Evolutionary conservation across 1,140 invertebrate species (phyloP), one percentile per base, ranked within the genome.

Genomic region (Odontomachus brunneus): DNA sequence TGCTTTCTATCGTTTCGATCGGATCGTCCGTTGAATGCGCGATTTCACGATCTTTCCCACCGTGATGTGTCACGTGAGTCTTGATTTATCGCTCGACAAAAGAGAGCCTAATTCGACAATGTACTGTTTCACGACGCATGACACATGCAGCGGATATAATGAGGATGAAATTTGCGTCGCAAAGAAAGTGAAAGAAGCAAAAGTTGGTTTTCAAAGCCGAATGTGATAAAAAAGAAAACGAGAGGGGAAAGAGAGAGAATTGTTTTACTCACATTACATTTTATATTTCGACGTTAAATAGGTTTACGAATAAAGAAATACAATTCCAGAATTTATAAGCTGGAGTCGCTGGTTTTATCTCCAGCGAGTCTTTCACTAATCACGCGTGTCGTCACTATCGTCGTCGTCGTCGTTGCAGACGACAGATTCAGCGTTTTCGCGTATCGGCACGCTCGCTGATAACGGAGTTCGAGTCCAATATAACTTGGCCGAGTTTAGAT

Each of bases 341-440:
- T n/a, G 11, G n/a, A 49, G 2, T 48, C 12, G 12, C 22, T 38
- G 3, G 33, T 24, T 49, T 48, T 74, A 74, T 60, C 33, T 74
- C 12, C 38, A 48, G 2, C 33, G 29, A 57, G 29, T 44, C 19
- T 33, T 60, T 5, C 15, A 59, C 26, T 33, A 22, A 44, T 11
- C 22, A 15, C 17, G 22, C 3, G 2, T 5, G 29, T 33, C 29
- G 29, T 33, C 29, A 1, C 1, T 1, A 1, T 26, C 14, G 57
- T 59, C 38, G 26, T 62, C 26, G 51, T 73, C 9, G 53, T 38
- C 14, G 12, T 73, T 22, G 38, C 24, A 0, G 29, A 75, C 17
- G n/a, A 63, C 4, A 33, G 24, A 75, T 75, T 73, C 59, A 73
- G 71, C 53, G 22, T 73, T 74, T 75, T 74, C 59, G 24, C 55